These are phyloP conservation scores for Poeciliopsis turneri DNA, from an alignment of 2,797 vertebrate genomes.

Conservation along the genomic window DNA sequence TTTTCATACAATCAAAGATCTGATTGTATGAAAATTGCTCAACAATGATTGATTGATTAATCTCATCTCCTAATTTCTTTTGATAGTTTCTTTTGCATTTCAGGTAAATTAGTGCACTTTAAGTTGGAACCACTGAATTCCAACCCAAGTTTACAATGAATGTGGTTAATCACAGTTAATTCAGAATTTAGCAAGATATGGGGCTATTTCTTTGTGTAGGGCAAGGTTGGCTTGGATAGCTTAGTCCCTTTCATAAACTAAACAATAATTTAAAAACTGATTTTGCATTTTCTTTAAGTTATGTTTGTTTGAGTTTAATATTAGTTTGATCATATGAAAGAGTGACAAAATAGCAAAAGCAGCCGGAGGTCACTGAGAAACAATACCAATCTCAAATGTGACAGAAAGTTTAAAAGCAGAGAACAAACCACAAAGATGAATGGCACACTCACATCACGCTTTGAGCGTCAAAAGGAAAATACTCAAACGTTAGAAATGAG, in stretches of 20 bases:
- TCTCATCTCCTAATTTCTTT: too few species aligned
- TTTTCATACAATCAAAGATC: too few species aligned
- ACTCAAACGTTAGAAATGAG: background rate
- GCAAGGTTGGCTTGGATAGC: too few species aligned
- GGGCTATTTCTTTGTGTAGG: too few species aligned
- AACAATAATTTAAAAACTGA: background rate
- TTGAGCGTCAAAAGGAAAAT: background rate
- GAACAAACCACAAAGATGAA: background rate
- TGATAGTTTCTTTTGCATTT: too few species aligned
- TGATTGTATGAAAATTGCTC: too few species aligned
- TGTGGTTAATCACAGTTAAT: background rate
- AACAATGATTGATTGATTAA: too few species aligned
- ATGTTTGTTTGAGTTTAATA: background rate
- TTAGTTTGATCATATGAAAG: background rate
- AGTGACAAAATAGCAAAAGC: background rate
- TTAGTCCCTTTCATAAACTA: background rate
- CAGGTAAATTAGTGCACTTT: too few species aligned
- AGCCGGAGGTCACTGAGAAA: background rate
- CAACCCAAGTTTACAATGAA: too few species aligned
- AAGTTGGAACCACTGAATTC: too few species aligned
- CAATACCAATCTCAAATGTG: background rate
- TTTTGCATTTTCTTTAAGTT: background rate
- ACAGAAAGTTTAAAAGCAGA: background rate
- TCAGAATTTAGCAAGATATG: too few species aligned
- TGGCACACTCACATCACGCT: background rate